These are phyloP conservation scores for Heliopora coerulea DNA, from an alignment of 92 coral and sea anemone genomes.

Conservation along the genomic window DNA sequence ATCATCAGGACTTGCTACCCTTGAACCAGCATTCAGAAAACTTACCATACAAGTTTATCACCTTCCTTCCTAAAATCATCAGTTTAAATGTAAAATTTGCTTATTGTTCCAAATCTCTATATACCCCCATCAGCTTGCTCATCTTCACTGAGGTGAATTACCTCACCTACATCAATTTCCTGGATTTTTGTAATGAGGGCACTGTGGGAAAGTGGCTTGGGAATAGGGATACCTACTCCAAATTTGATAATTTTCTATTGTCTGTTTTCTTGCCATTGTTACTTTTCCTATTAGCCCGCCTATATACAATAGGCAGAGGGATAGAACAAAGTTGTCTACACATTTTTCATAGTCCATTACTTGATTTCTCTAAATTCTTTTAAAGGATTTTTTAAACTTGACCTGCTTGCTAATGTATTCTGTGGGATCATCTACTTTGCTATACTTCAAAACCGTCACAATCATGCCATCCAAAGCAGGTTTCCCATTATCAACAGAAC, in stretches of 20 bases:
- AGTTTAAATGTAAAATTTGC: conserved; percentile 31
- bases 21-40: too few species aligned
- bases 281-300: conserved; percentile 54
- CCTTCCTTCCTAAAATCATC: conserved; percentile 20
- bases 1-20: too few species aligned
- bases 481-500: conserved; percentile 45
- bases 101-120: conserved; percentile 36
- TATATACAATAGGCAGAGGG: conserved; percentile 57
- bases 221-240: conserved; percentile 33
- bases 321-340: conserved; percentile 42
- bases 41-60: too few species aligned
- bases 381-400: background rate
- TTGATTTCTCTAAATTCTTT: background rate
- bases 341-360: conserved; percentile 44
- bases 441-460: conserved; percentile 56
- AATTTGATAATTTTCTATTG: conserved; percentile 24
- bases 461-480: too few species aligned
- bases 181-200: conserved; percentile 26
- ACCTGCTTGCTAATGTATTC: conserved; percentile 12
- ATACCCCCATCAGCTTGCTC: conserved; percentile 27
- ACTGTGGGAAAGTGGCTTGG: conserved; percentile 38
- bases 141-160: conserved; percentile 12
- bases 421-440: conserved; percentile 21
- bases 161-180: conserved; percentile 22
- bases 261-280: conserved; percentile 37